These are phyloP conservation scores for Hydractinia symbiolongicarpus DNA, from an alignment of 30 jellyfish, hydroid and myxozoan species.

Conservation along the genomic window DNA sequence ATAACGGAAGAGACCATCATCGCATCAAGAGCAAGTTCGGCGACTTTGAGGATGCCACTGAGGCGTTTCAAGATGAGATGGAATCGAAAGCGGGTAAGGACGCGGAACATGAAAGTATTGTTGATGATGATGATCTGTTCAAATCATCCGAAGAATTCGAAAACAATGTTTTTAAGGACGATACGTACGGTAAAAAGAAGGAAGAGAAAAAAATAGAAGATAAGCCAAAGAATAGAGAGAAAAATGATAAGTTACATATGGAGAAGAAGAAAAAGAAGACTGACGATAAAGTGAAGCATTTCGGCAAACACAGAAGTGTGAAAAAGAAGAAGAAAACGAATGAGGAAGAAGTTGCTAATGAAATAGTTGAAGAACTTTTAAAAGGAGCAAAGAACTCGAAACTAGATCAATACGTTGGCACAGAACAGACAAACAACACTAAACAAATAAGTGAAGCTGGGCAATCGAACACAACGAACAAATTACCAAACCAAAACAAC, in stretches of 20 bases:
- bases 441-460: not conserved
- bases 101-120: slow-evolving; percentile 31
- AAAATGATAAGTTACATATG: slow-evolving; percentile 1
- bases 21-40: slow-evolving; percentile 68
- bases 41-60: slow-evolving; percentile 96
- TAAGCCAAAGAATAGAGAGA: not conserved
- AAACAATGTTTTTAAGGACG: slow-evolving; percentile 30
- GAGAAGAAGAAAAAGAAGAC: slow-evolving; percentile 38
- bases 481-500: not conserved
- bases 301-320: too few relatives aligned
- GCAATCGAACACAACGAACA: not conserved
- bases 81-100: slow-evolving; percentile 17
- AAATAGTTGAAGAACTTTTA: slow-evolving; percentile 4
- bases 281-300: slow-evolving; percentile 12
- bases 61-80: slow-evolving; percentile 70
- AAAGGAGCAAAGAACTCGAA: too few relatives aligned
- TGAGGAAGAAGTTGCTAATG: slow-evolving; percentile 18
- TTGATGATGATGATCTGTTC: slow-evolving; percentile 30
- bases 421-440: not conserved
- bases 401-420: not conserved
- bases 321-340: slow-evolving; percentile 18
- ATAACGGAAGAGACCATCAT: slow-evolving; percentile 76
- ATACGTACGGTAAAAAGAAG: slow-evolving; percentile 1
- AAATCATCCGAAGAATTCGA: slow-evolving; percentile 53
- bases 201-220: not conserved